Evolutionary conservation across 2,888 invertebrate genomes (phyloP), one percentile per base, ranked within the genome.

Genomic region (Notodonta dromedarius): DNA sequence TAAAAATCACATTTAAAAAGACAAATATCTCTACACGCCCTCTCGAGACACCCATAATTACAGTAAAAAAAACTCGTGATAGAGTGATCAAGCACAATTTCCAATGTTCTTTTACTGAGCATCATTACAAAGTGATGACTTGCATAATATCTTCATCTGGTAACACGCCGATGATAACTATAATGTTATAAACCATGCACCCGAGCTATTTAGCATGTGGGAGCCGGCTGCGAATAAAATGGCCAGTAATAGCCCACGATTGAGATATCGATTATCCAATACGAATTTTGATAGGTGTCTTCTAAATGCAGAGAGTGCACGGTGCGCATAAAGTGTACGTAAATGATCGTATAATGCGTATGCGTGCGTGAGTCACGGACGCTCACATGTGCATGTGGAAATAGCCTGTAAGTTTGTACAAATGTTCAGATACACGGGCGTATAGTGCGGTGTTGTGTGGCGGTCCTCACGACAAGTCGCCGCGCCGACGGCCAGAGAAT

Each of bases 301-400:
- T 82, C 78, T 79, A 79, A 85, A 83, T 82, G 80, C 85, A 81
- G 77, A 66, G 69, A 61, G 74, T 73, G 70, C 75, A 65, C 70
- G 71, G 74, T 76, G 84, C 84, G 82, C 85, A 86, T 82, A 79
- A 77, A 78, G 81, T 78, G 81, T 80, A 82, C 80, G 82, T 84
- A 83, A 86, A 87, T 79, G 79, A 82, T 84, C 79, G 83, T 82
- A 79, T 83, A 86, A 86, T 84, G 86, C 72, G 80, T 83, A 82
- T 85, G 85, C 86, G 83, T 88, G 86, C 89, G 90, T 92, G 92
- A 93, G 86, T 93, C 92, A 92, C 89, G 85, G 85, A 79, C 80
- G 82, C 73, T 83, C 88, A 88, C 88, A 91, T 90, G 90, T 89
- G 91, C 86, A 87, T 85, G 87, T 91, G 86, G 90, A 90, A 91